Conservation (phyloP, 2,888 invertebrate species). For the Caenorhabditis panamensis region DNA sequence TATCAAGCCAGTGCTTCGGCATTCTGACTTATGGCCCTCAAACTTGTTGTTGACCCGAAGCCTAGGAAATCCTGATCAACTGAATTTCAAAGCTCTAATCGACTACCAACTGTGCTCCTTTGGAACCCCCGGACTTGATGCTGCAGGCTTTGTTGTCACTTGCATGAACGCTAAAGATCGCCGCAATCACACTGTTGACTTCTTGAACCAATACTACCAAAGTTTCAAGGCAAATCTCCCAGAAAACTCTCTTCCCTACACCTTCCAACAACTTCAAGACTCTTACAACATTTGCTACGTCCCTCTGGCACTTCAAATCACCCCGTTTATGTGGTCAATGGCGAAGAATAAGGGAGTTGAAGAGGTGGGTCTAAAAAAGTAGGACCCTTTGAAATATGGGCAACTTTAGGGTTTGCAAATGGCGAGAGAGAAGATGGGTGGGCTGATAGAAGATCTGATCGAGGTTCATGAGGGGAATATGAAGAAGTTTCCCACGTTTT, state of each 20-base stretch:
- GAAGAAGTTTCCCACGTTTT: not conserved
- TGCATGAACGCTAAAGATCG: not conserved
- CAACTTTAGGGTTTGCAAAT: not conserved
- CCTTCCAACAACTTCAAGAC: not conserved
- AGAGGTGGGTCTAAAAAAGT: not conserved
- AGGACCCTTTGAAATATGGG: not conserved
- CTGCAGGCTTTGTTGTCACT: no score
- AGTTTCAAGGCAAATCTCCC: not conserved
- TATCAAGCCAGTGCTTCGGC: not conserved
- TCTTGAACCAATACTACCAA: not conserved
- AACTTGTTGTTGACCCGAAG: not conserved
- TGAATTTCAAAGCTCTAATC: not conserved
- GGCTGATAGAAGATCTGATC: not conserved
- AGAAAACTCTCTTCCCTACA: not conserved
- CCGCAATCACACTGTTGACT: not conserved
- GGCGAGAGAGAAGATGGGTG: not conserved
- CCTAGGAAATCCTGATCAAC: not conserved
- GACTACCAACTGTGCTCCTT: not conserved
- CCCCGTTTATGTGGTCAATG: not conserved
- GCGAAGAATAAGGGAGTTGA: not conserved
- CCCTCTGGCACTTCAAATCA: not conserved
- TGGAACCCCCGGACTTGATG: not conserved
- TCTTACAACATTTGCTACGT: not conserved
- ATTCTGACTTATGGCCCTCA: not conserved
- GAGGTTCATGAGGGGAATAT: not conserved